Evolutionary conservation across 1,140 invertebrate species (phyloP), one percentile per base, ranked within the genome.

Genomic region (Drosophila kanapiae): DNA sequence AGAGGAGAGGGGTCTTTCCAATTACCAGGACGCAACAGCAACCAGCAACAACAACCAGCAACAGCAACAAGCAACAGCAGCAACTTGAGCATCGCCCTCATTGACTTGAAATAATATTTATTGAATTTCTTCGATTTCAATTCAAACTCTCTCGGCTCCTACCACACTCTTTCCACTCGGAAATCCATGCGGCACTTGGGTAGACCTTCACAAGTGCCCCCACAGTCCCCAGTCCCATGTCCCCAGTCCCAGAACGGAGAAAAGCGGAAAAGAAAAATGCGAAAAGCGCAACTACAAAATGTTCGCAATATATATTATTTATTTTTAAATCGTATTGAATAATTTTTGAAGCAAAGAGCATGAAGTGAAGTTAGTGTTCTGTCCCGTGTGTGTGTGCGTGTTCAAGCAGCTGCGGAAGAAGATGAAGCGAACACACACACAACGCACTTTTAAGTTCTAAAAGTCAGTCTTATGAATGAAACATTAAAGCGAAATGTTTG

Each of bases 391-490:
- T 49, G 23, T 23, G 65, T 65, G 69, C 62, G 82, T 56, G 31
- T 48, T n/a, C n/a, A n/a, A n/a, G n/a, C n/a, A n/a, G n/a, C n/a
- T n/a, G 23, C 23, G 23, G 23, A 23, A 23, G 23, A 23, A 23
- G 33, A 76, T 35, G 43, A 51, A 56, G 47, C 31, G 14, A 64
- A 61, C 16, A 63, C 48, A 68, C 37, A 60, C 35, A 56, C 38
- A 40, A n/a, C n/a, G n/a, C n/a, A 80, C 40, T 64, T 79, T 85
- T 91, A 91, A 91, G 85, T n/a, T 40, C 31, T 74, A 72, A 53
- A 75, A 77, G 49, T 81, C 74, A 69, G 67, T 85, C 85, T 80
- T 85, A 79, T 91, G 56, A 90, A 91, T 91, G 85, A 78, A 90
- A 82, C 57, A 80, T 83, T 80, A 61, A 86, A 77, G 35, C 80